A percentile compares a stretch with the other conserved stretches of the same genome.
phyloP scores from a whole-genome alignment of 2,888 invertebrate genomes.

The Agrotis clavis region DNA sequence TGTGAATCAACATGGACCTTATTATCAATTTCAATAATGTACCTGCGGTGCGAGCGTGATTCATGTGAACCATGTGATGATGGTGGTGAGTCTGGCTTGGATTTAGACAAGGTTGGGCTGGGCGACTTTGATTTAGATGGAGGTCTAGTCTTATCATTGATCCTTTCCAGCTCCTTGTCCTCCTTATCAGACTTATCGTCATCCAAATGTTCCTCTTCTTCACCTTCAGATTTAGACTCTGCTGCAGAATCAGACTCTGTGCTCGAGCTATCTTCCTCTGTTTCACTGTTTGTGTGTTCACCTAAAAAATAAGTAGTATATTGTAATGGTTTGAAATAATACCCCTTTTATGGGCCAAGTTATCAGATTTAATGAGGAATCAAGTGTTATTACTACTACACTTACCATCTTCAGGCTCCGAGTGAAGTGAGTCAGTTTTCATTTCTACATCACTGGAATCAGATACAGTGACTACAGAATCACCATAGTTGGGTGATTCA shows the following conservation, averaged over 20 bases:
- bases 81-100: conserved; percentile 76
- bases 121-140: conserved; percentile 84
- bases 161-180: conserved; percentile 81
- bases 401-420: conserved; percentile 86
- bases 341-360: neutral
- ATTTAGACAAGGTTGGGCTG: conserved; percentile 72
- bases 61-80: conserved; percentile 82
- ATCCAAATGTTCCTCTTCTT: conserved; percentile 75
- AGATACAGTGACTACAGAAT: conserved; percentile 87
- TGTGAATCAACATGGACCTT: no score
- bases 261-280: conserved; percentile 87
- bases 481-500: conserved; percentile 82
- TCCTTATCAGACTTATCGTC: conserved; percentile 79
- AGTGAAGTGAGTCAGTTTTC: conserved; percentile 83
- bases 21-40: conserved; percentile 4
- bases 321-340: neutral
- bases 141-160: conserved; percentile 74
- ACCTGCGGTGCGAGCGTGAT: conserved; percentile 84
- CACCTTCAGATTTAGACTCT: conserved; percentile 85
- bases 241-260: conserved; percentile 84
- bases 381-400: neutral
- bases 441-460: conserved; percentile 89
- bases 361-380: no score
- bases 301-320: conserved; percentile 72
- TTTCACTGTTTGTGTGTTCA: conserved; percentile 88